Conservation (phyloP, 2,797 vertebrate genomes). For the Gobionotothen gibberifrons region DNA sequence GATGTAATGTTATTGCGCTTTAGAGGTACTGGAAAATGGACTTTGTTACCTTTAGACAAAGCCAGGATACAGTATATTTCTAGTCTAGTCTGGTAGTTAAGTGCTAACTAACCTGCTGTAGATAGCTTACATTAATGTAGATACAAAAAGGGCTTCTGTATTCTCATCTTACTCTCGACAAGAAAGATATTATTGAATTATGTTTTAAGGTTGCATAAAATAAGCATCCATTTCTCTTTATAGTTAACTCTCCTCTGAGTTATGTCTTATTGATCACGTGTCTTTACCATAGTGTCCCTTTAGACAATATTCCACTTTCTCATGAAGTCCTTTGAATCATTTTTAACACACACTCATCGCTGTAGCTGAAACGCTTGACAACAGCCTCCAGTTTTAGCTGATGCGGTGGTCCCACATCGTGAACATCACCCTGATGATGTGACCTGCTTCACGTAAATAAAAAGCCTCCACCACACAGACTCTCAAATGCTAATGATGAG, state of each 20-base stretch:
- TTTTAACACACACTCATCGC: neutral
- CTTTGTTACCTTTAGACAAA: neutral
- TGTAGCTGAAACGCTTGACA: neutral
- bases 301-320: neutral
- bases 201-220: neutral
- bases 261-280: neutral
- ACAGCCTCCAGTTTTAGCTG: neutral
- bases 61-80: neutral
- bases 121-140: neutral
- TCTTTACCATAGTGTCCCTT: neutral
- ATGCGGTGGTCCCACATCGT: neutral
- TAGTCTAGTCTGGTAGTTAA: neutral
- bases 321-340: conserved; percentile 6
- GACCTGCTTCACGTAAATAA: neutral
- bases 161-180: neutral
- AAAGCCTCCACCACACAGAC: neutral
- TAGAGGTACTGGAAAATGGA: too few relatives aligned
- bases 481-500: neutral
- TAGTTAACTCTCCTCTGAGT: neutral
- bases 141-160: neutral
- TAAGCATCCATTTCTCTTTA: neutral
- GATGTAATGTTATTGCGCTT: too few relatives aligned
- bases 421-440: neutral
- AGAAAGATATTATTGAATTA: neutral
- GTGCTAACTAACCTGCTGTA: neutral